A percentile compares a stretch with the other conserved stretches of the same genome.
phyloP scores from a whole-genome alignment of 2,797 vertebrate genomes.

The Tympanoctomys barrerae region DNA sequence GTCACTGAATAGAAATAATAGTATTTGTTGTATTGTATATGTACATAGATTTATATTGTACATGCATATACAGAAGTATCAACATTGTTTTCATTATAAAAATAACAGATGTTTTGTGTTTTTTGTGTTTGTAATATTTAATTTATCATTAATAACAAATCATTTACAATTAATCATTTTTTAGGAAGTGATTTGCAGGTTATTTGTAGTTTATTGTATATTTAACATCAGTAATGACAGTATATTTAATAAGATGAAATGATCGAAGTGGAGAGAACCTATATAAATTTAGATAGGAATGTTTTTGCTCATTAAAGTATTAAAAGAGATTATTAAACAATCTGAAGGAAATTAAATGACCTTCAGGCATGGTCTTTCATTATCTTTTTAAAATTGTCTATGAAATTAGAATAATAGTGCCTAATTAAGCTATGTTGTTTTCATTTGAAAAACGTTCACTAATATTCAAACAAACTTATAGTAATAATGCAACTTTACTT shows the following conservation, averaged over 20 bases:
- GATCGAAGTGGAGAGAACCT: constrained; percentile 28
- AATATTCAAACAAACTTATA: constrained; percentile 51
- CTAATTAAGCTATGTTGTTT: constrained; percentile 57
- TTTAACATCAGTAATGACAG: constrained; percentile 38
- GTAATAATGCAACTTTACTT: not conserved
- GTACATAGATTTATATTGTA: not conserved
- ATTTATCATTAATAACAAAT: constrained; percentile 32
- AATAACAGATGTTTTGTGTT: not conserved
- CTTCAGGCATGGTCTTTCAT: constrained; percentile 15
- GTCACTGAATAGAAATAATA: not conserved
- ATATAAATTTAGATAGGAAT: constrained; percentile 11
- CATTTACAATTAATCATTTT: not conserved
- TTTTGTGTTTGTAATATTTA: constrained; percentile 21
- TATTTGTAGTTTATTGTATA: constrained; percentile 57
- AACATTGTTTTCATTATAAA: constrained; percentile 53
- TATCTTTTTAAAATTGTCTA: constrained; percentile 64
- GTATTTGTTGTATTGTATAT: not conserved
- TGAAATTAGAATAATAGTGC: constrained; percentile 61
- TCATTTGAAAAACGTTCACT: constrained; percentile 42
- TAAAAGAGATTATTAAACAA: constrained; percentile 53
- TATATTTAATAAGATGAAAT: constrained; percentile 47
- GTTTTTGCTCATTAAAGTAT: constrained; percentile 66
- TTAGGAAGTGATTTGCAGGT: constrained; percentile 41
- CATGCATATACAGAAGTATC: not conserved
- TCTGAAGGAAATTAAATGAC: constrained; percentile 68